Evolutionary conservation across 2,797 vertebrate genomes (phyloP).

Genomic region (Syncerus caffer): DNA sequence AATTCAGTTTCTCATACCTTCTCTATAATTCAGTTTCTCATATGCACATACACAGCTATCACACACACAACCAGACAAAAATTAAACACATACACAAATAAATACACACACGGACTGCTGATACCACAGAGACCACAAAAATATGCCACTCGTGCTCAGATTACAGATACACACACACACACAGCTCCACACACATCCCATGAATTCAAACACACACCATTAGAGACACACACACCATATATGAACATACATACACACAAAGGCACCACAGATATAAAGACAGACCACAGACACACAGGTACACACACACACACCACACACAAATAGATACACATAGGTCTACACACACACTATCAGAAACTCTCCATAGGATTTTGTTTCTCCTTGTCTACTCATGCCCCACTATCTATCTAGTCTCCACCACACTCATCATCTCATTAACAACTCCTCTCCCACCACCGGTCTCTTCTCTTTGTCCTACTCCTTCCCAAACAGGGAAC

Average conservation of each 20-base stretch:
- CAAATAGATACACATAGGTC: not conserved
- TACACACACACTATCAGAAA: not conserved
- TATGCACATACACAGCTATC: not conserved
- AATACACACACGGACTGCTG: not conserved
- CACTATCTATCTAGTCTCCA: not conserved
- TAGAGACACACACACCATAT: not conserved
- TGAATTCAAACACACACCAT: not conserved
- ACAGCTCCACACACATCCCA: not conserved
- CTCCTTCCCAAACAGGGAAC: not conserved
- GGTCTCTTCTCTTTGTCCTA: not conserved
- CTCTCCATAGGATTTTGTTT: not conserved
- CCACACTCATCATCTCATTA: not conserved
- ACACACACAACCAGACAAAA: not conserved
- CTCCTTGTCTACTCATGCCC: not conserved
- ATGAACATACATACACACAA: not conserved
- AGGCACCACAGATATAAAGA: not conserved
- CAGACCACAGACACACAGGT: not conserved
- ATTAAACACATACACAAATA: not conserved
- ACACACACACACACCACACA: not conserved
- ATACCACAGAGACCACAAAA: not conserved
- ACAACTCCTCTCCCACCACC: not conserved
- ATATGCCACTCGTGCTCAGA: not conserved
- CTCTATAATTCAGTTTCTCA: slow-evolving; percentile 27
- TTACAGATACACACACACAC: not conserved
- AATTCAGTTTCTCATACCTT: slow-evolving; percentile 30